Evolutionary conservation across 2,113 vertebrate genomes (phyloP), one percentile per base, ranked within the genome.

Genomic region (Hypomesus transpacificus): DNA sequence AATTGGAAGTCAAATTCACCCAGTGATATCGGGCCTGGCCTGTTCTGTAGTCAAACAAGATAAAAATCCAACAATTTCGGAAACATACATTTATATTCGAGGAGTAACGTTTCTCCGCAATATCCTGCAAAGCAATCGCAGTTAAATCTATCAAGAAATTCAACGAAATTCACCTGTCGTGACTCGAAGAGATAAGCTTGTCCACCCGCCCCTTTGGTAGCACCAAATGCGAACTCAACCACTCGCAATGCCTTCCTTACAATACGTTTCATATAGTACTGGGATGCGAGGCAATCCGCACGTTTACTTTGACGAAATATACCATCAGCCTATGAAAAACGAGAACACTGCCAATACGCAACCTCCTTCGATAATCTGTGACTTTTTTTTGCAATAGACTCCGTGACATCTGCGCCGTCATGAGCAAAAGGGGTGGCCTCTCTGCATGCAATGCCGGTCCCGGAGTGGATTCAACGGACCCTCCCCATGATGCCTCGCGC

Each of bases 401-500:
- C 67, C 60, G 66, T 78, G 78, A 75, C 71, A 46, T 51, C 14
- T 60, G 51, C 53, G 62, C 7, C 64, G 69, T 75, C 66, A 78
- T 26, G 21, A 20, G 26, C 21, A 21, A 22, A 39, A 18, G 54
- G 20, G 67, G 39, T 46, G 20, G 59, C 4, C 5, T 63, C 61
- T 34, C 28, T 16, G n/a, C 20, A 3, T 21, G 18, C 9, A 24
- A 11, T n/a, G 28, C 18, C 50, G 50, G 65, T 51, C 56, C 57
- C 53, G 24, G 53, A 31, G 53, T 26, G 28, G 26, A 31, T 46
- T 22, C 53, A 21, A 20, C 22, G 58, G 52, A 65, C 1, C 26
- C 66, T 81, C 76, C 88, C 87, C 86, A 79, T 86, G 34, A 86
- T 88, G 86, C 83, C 14, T 74, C 69, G 66, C 85, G 71, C 62